phyloP scores from a whole-genome alignment of 1,140 invertebrate genomes.

The Ips nitidus region DNA sequence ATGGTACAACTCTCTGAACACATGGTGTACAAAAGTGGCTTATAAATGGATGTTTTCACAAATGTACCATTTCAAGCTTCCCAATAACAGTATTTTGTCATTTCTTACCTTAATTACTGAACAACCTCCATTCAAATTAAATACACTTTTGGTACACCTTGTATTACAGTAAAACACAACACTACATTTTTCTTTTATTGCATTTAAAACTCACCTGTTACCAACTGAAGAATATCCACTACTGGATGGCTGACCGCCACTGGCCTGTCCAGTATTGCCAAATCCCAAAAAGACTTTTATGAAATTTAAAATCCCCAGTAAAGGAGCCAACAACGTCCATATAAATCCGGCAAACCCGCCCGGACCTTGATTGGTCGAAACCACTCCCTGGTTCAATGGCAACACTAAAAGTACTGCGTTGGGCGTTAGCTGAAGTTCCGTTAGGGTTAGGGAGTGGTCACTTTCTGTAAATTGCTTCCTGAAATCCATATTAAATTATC shows the following conservation, averaged over 20 bases:
- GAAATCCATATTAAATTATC: slow-evolving; percentile 5
- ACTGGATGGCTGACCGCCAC: slow-evolving; percentile 17
- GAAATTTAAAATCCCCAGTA: slow-evolving; percentile 53
- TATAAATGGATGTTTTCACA: neutral
- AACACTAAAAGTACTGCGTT: slow-evolving; percentile 79
- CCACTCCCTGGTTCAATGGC: slow-evolving; percentile 50
- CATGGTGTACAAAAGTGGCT: slow-evolving; percentile 27
- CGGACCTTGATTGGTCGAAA: slow-evolving; percentile 43
- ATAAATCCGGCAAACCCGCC: slow-evolving; percentile 49
- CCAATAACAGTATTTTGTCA: neutral
- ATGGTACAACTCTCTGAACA: slow-evolving; percentile 26
- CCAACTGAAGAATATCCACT: slow-evolving; percentile 18
- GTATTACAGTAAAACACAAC: slow-evolving; percentile 8
- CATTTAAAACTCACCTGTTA: slow-evolving; percentile 17
- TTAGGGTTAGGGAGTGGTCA: slow-evolving; percentile 64
- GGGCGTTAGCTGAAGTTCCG: slow-evolving; percentile 73
- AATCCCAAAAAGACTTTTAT: slow-evolving; percentile 48
- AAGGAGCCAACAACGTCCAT: slow-evolving; percentile 53
- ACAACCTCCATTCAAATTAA: neutral
- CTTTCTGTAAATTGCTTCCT: slow-evolving; percentile 66
- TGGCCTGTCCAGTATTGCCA: slow-evolving; percentile 31
- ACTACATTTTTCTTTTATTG: neutral
- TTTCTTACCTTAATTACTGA: slow-evolving; percentile 1
- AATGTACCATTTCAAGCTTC: slow-evolving; percentile 33
- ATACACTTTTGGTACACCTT: slow-evolving; percentile 27